Evolutionary conservation across 2,797 vertebrate genomes (phyloP).

Genomic region (Danio jaintianensis): DNA sequence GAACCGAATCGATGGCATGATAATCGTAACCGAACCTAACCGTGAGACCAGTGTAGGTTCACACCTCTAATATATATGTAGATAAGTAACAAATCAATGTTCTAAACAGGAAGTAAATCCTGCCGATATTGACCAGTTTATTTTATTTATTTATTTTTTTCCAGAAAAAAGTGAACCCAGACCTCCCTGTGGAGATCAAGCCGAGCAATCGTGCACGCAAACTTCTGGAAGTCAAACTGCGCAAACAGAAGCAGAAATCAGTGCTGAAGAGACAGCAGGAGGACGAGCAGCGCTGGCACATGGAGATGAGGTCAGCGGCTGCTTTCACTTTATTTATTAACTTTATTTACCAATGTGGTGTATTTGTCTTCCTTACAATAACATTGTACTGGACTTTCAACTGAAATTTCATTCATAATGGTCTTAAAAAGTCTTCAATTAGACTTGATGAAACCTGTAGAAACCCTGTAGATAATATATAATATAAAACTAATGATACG

Average conservation of each 20-base stretch:
- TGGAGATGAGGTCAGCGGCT: conserved; percentile 79
- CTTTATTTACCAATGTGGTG: no score
- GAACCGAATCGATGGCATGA: no score
- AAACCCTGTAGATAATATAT: no score
- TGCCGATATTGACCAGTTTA: not conserved
- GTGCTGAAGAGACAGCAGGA: conserved; percentile 79
- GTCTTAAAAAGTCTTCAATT: no score
- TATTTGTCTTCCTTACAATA: no score
- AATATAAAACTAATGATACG: no score
- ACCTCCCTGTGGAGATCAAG: conserved; percentile 81
- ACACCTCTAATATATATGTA: no score
- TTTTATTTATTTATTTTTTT: not conserved
- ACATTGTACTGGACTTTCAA: no score
- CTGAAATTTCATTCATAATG: no score
- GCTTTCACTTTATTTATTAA: not conserved
- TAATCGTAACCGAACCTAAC: no score
- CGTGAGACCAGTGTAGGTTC: no score
- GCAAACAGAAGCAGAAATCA: conserved; percentile 81
- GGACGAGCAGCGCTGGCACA: conserved; percentile 81
- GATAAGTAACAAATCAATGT: not conserved
- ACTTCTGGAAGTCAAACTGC: conserved; percentile 80
- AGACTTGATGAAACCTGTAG: no score
- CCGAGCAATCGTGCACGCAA: conserved; percentile 80
- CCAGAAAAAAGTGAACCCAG: conserved; percentile 87
- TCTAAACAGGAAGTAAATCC: not conserved